phyloP scores from a whole-genome alignment of 2,113 vertebrate genomes.

The Oryzias javanicus region DNA sequence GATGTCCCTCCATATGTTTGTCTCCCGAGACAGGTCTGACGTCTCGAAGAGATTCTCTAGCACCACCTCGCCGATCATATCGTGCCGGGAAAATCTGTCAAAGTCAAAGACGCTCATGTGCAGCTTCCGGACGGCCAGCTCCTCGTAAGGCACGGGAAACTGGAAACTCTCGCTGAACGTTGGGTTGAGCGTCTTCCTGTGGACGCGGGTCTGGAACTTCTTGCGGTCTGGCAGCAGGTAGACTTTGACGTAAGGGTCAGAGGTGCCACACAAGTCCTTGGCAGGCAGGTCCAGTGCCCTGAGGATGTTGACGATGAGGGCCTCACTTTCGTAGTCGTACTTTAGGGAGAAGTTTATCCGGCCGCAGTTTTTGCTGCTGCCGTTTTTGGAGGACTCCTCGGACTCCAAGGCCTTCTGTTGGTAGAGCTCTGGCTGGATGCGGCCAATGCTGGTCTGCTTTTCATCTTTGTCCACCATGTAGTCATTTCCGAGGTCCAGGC shows the following conservation, averaged over 20 bases:
- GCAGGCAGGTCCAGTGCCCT: conserved; percentile 93
- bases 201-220: conserved; percentile 97
- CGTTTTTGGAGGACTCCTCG: conserved; percentile 85
- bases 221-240: conserved; percentile 98
- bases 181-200: conserved; percentile 97
- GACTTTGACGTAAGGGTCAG: conserved; percentile 97
- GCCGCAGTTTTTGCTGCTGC: conserved; percentile 85
- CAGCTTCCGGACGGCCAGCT: conserved; percentile 87
- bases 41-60: conserved; percentile 95
- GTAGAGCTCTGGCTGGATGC: conserved; percentile 94
- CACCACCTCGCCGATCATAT: conserved; percentile 98
- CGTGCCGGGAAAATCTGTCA: conserved; percentile 96
- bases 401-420: conserved; percentile 86
- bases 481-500: conserved; percentile 87
- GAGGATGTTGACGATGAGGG: conserved; percentile 88
- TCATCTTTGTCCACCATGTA: conserved; percentile 76
- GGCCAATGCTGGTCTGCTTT: conserved; percentile 89
- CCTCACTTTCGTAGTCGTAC: conserved; percentile 94
- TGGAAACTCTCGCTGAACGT: conserved; percentile 94
- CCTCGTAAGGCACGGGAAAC: conserved; percentile 92
- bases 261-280: conserved; percentile 98
- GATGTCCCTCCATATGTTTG: conserved; percentile 95
- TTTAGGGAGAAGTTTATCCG: conserved; percentile 96
- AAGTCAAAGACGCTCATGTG: conserved; percentile 98
- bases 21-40: conserved; percentile 93